Base-by-base conservation (phyloP, 2,888 invertebrate species). In the Tortrix viridana region DNA sequence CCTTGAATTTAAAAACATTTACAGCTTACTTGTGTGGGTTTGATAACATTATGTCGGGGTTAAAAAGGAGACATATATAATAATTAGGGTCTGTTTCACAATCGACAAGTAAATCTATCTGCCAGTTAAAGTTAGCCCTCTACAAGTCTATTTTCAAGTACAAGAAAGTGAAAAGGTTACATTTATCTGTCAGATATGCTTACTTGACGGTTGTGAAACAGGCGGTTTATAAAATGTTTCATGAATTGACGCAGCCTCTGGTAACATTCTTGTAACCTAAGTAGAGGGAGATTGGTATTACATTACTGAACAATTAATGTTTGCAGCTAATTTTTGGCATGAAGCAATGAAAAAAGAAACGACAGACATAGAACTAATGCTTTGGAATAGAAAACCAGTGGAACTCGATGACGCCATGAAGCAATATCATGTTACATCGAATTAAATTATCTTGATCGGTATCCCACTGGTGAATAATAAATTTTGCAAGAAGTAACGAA, bases 301-400 rank as follows among this genome's bases (percentile, higher is more conserved):
- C 77, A 81, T 84, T 84, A 86, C 80, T 80, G 85, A 86, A 84
- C 84, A 82, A 80, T 82, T 75, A 82, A 76, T 79, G 80, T 84
- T 81, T 84, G 84, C 84, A 85, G 84, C 84, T 79, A 88, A 85
- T 78, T 90, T 92, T 92, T 92, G 91, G 91, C 89, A 89, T 92
- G 81, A 90, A 91, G 90, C 89, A 89, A 88, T 82, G 84, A 81
- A 84, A 81, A 76, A 82, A 83, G 70, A 79, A 78, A 75, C 74
- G 73, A 76, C 72, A 81, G 77, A 80, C 23, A 57, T 65, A 63
- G 79, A 88, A 85, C 74, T 72, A 80, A 85, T 85, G 85, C 89
- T 91, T 90, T 91, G 91, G 90, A 88, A 89, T 85, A 89, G 85
- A 83, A 72, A 70, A 76, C 84, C 87, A 86, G 88, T 88, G 86